Evolutionary conservation across 1,140 invertebrate species (phyloP), one percentile per base, ranked within the genome.

Genomic region (Periplaneta americana): DNA sequence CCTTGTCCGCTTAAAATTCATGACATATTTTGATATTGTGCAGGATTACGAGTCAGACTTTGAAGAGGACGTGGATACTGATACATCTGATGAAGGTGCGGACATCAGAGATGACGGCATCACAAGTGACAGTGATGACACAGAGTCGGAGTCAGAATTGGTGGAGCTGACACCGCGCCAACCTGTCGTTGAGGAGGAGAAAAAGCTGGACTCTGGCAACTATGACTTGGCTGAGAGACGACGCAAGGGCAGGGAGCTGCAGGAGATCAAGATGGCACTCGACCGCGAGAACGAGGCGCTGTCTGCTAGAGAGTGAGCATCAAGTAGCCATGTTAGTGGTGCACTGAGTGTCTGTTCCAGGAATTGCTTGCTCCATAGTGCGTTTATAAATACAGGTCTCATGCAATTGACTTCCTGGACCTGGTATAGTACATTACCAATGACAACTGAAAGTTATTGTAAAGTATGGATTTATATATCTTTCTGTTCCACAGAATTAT

Each of bases 151-250:
- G 78, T 75, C 80, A 82, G 39, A 39, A n/a, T 33, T 82, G 28
- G 28, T 39, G 37, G 80, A 82, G 34, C 35, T 82, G 75, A 57
- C 83, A 34, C 48, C 31, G 33, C 22, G 34, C n/a, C 77, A 78
- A 0, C 80, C 81, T 31, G 10, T 36, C 13, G 85, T 85, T 57
- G 91, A 92, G 84, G 90, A 92, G 83, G 93, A 94, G 84, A 89
- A 88, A 78, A 93, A 92, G 90, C 84, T 91, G 37, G 93, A 94
- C 88, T 94, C 93, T 11, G 93, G 93, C 83, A 90, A 91, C 85
- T 93, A 92, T 85, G 93, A 94, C 78, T 84, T 93, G 74, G 83
- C 86, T 33, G 91, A 87, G 84, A 88, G 84, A 35, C 87, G 88
- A 85, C n/a, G 80, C n/a, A 81, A 34, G 75, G n/a, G 76, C 10